Base-by-base conservation (phyloP, 2,797 vertebrate species). In the Semotilus atromaculatus region DNA sequence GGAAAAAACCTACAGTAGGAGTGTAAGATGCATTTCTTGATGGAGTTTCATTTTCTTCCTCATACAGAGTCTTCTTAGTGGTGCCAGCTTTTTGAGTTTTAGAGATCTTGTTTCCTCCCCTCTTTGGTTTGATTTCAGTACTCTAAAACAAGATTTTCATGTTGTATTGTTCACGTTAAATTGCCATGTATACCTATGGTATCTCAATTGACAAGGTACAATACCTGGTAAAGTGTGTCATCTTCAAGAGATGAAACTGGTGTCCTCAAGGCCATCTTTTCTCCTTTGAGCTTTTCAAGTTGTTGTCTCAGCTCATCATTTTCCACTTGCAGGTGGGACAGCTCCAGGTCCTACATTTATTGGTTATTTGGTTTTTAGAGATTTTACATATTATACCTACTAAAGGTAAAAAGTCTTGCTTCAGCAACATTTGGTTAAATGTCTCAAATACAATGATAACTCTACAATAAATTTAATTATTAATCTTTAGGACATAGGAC, bases 241-340 rank as follows among this genome's bases (percentile, higher is more conserved):
- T 85, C 80, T 68, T 90, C 90, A 88, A 75, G 48, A 1, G 85
- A 87, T 74, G 91, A 92, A 80, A 93, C 93, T 88, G 93, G 93
- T 79, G 90, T 91, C 76, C 90, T 90, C 88, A 88, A 76, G 85
- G 84, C 18, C 36, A 97, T 97, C 92, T 94, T 97, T 84, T 96
- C 92, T 93, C 91, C 91, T 77, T 73, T 95, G 93, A 94, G 92
- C 85, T 86, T 89, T 89, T 94, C 92, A 91, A 97, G 92, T 73
- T 97, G 91, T 78, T 96, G 92, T 88, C 94, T 96, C 80, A 97
- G 88, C 80, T 91, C 89, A 1, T 87, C 89, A 89, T 96, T 92
- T 89, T 98, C 95, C 9, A 79, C 89, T 90, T 93, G 95, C 58
- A 96, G 89, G 86, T 91, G 91, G 1, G 90, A 93, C 1, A 98